phyloP scores from a whole-genome alignment of 2,888 invertebrate species.

The Microctonus aethiopoides region DNA sequence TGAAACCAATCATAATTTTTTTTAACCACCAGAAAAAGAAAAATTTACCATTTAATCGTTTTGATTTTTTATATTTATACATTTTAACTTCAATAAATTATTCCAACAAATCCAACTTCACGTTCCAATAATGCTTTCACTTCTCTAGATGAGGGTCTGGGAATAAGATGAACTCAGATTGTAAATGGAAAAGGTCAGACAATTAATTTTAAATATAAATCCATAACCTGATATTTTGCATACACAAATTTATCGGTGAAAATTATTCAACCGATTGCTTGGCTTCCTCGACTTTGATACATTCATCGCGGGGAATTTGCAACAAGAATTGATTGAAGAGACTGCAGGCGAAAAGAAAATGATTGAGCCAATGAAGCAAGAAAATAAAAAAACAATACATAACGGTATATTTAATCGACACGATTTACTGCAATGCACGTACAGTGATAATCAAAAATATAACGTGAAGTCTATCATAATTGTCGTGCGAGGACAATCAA shows the following conservation, averaged over 20 bases:
- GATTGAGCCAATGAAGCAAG: too few relatives aligned
- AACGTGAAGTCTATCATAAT: not conserved
- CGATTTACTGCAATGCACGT: not conserved
- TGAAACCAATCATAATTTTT: not conserved
- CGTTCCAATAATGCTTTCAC: not conserved
- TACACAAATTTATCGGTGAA: not conserved
- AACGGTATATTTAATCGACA: not conserved
- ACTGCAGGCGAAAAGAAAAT: too few relatives aligned
- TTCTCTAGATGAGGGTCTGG: not conserved
- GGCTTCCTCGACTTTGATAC: too few relatives aligned
- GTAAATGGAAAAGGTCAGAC: not conserved
- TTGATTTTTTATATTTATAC: not conserved
- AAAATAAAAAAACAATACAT: not conserved
- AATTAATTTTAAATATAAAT: not conserved
- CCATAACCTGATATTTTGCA: not conserved
- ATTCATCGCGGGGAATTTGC: too few relatives aligned
- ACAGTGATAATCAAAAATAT: not conserved
- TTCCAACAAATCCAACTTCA: not conserved
- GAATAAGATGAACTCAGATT: constrained; percentile 4
- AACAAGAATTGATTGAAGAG: too few relatives aligned
- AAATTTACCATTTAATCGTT: not conserved
- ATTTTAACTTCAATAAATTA: too few relatives aligned
- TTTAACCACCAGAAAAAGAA: too few relatives aligned
- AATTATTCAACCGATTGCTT: not conserved
- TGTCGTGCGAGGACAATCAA: not conserved